Conservation (phyloP, 30 jellyfish, hydroid and myxozoan species). For the Cassiopea andromeda region DNA sequence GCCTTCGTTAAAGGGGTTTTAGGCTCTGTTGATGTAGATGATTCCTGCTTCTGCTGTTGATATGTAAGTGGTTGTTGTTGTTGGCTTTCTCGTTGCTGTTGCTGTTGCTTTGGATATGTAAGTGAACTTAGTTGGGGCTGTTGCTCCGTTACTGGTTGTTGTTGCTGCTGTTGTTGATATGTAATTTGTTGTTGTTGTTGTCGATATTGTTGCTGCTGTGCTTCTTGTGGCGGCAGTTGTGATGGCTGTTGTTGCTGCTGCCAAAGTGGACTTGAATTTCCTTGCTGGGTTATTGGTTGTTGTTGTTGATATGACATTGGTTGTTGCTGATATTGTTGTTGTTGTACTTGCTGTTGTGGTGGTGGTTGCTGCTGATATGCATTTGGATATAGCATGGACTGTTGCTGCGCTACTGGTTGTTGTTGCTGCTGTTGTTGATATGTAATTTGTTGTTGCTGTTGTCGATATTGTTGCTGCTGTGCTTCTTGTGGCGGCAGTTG, state of each 20-base stretch:
- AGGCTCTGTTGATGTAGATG: background rate
- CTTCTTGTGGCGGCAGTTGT: background rate
- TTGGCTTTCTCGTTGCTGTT: background rate
- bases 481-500: no score
- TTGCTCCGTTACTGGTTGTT: background rate
- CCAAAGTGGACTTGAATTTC: background rate
- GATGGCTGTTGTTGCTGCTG: background rate
- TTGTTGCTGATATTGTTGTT: background rate
- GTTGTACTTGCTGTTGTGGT: background rate
- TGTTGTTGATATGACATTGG: constrained; percentile 25
- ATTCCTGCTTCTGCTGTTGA: constrained; percentile 6
- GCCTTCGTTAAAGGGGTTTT: background rate
- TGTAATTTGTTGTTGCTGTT: background rate
- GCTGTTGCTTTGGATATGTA: background rate
- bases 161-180: background rate
- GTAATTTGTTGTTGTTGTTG: background rate
- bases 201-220: background rate
- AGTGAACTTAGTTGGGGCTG: background rate
- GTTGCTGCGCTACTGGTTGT: background rate
- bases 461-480: background rate
- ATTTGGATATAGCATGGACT: background rate
- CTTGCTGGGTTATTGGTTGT: background rate
- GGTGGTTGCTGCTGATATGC: background rate
- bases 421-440: background rate
- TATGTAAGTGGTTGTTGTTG: background rate